Evolutionary conservation across 2,113 vertebrate genomes (phyloP).

Genomic region (Odocoileus virginianus): DNA sequence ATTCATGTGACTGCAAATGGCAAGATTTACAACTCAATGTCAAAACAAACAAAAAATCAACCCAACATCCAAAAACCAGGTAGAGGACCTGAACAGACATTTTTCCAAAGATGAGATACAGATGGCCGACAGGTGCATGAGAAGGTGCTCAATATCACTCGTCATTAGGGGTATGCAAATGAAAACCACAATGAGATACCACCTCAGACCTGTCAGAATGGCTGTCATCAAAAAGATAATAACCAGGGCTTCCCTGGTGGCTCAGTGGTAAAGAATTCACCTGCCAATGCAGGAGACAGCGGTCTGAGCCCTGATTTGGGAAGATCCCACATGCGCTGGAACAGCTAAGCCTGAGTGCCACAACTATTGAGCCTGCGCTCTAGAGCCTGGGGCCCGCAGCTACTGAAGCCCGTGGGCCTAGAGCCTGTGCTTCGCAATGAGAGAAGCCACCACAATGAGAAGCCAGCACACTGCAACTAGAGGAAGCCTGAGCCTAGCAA

Average conservation of each 20-base stretch:
- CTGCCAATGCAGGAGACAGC: background rate
- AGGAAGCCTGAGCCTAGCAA: background rate
- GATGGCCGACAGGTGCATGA: background rate
- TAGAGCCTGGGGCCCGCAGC: fast-evolving
- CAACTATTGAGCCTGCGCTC: background rate
- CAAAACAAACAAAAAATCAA: background rate
- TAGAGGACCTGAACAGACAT: background rate
- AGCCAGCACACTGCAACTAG: fast-evolving
- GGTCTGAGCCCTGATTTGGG: background rate
- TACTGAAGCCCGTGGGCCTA: background rate
- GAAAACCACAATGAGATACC: background rate
- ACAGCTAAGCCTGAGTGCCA: background rate
- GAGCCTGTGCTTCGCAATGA: background rate
- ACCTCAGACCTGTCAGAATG: background rate
- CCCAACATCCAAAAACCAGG: background rate
- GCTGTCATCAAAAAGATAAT: background rate
- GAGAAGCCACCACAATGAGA: background rate
- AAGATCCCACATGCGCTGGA: background rate
- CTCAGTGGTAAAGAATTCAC: background rate
- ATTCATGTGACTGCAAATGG: background rate
- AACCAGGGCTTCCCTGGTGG: background rate
- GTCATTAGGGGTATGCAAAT: background rate
- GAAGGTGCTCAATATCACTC: background rate
- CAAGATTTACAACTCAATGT: background rate
- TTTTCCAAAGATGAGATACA: background rate